Conservation (phyloP, 2,113 vertebrate genomes). For the Ailuropoda melanoleuca region DNA sequence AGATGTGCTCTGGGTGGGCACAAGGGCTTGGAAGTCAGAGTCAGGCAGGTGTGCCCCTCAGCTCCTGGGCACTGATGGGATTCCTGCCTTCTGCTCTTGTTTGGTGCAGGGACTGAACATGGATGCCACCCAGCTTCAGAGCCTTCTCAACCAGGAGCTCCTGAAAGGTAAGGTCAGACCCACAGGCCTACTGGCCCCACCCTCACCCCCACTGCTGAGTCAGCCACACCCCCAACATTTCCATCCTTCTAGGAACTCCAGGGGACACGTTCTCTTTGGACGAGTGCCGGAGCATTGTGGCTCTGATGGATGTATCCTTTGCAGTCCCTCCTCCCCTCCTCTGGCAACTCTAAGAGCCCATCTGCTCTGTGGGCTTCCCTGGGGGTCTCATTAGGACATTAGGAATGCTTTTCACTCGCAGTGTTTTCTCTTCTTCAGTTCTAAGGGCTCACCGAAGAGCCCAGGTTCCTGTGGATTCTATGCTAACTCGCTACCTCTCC, state of each 20-base stretch:
- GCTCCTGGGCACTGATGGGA: background rate
- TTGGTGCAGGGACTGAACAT: constrained; percentile 74
- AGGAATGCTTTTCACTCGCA: background rate
- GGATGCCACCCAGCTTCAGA: constrained; percentile 82
- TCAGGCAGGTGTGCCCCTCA: background rate
- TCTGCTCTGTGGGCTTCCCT: background rate
- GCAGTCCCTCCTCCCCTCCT: accelerated
- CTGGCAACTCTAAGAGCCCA: background rate
- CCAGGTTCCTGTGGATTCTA: background rate
- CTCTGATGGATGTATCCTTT: constrained; percentile 89
- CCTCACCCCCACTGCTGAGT: too few relatives aligned
- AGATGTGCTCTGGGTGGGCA: background rate
- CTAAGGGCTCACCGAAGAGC: background rate
- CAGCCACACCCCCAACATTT: background rate
- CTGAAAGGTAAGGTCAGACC: constrained; percentile 78
- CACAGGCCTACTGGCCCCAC: background rate
- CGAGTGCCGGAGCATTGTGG: constrained; percentile 83
- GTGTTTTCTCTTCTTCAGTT: background rate
- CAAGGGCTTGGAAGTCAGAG: background rate
- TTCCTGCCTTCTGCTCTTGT: background rate
- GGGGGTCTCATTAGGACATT: background rate
- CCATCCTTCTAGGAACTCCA: background rate
- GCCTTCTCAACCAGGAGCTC: constrained; percentile 84
- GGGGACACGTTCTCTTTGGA: constrained; percentile 84
- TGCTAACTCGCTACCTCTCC: background rate